Base-by-base conservation (phyloP, 2,888 invertebrate species). In the Tetragonula carbonaria region DNA sequence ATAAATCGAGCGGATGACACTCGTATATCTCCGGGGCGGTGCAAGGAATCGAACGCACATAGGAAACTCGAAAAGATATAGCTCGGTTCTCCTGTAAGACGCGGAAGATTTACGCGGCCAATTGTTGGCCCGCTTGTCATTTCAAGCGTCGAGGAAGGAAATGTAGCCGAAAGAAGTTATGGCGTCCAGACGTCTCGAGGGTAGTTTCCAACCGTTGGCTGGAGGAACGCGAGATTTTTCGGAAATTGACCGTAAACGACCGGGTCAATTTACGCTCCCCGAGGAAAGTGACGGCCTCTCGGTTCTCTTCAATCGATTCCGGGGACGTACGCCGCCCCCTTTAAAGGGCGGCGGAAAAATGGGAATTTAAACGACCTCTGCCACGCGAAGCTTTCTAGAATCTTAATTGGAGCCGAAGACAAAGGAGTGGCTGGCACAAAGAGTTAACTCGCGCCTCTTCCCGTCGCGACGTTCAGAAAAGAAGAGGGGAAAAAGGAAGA, bases 241-340 rank as follows among this genome's bases (percentile, higher is more conserved):
- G 86, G 81, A 86, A 86, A 86, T 86, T 79, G 86, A 86, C 86
- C 86, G 86, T 86, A 78, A 86, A 86, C 85, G 78, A 81, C 70
- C 77, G 80, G 78, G 77, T 86, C 85, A 75, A 85, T 86, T 86
- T 86, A 85, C 85, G 78, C 85, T 75, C 18, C 28, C 57, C 16
- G 77, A 72, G 74, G 75, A 84, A 81, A 78, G 80, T 85, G 85
- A 80, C 77, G 80, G 76, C 57, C 45, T 45, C 45, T 50, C 71
- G 78, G 55, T 75, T 73, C 74, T 73, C 65, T 59, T 55, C 65
- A 57, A 80, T 85, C 85, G 85, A 84, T 85, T 67, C 85, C 33
- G 38, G 77, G 45, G 71, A 70, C 76, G 70, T 76, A 62, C 51
- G 70, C 55, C 65, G 38, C 62, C 33, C 73, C 73, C 45, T 45